Evolutionary conservation across 2,888 invertebrate genomes (phyloP), one percentile per base, ranked within the genome.

Genomic region (Morpho helenor): DNA sequence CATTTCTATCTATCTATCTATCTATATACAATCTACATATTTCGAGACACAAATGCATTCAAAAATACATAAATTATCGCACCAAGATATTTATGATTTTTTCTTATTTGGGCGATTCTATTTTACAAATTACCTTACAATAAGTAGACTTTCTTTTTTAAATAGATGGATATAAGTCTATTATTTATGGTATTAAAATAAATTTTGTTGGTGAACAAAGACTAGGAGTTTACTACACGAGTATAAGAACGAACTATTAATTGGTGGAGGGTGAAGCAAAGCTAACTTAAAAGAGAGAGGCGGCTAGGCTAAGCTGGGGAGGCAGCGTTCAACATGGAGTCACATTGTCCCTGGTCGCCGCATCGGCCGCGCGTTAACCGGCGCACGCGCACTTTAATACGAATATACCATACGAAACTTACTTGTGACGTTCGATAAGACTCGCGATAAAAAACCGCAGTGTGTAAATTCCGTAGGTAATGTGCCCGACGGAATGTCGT

Each of bases 251-350:
- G 51, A 59, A 59, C 61, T 47, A 44, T 56, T 53, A 59, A 61
- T 49, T 50, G 22, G 44, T 54, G 48, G 53, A 60, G 62, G 53
- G 60, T 58, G 48, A 58, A 61, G 54, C 55, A 49, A 61, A 54
- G 58, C 55, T 69, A 79, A 75, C 74, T 84, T 78, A 84, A 89
- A 89, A 90, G 89, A 88, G 89, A 90, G 89, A 90, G 89, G 88
- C 81, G 84, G 82, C 82, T 81, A 82, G 80, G 82, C 76, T 76
- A 73, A 76, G 78, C 77, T 74, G 85, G 82, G 84, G 80, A 82
- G 82, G 84, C 76, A 79, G 75, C 69, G 71, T 69, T 67, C 64
- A 71, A 65, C 69, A 77, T 80, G 83, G 76, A 76, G 76, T 75
- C 84, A 82, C 89, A 90, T 85, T 89, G 87, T 87, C 84, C 82